Percentiles rank a stretch among this genome's conserved stretches.
phyloP scores from a whole-genome alignment of 2,888 invertebrate genomes.

The Brachyptera risi region DNA sequence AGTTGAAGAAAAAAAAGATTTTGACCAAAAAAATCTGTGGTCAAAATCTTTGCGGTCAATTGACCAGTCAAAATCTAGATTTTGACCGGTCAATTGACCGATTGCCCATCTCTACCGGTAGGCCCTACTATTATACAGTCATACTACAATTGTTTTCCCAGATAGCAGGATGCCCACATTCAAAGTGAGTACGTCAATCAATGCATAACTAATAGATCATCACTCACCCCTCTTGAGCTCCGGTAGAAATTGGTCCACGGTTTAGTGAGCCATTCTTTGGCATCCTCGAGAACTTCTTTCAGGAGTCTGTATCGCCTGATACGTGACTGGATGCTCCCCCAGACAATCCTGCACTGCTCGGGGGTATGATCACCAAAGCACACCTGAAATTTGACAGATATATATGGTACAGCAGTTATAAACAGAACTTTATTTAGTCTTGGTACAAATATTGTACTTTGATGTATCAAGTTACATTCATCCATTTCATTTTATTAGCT shows the following conservation, averaged over 20 bases:
- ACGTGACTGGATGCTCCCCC: constrained; percentile 46
- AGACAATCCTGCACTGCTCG: constrained; percentile 49
- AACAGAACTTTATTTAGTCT: too few species aligned
- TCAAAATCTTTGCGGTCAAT: too few species aligned
- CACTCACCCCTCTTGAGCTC: constrained; percentile 39
- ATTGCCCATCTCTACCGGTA: too few species aligned
- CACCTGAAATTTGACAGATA: constrained; percentile 40
- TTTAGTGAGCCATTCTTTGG: constrained; percentile 46
- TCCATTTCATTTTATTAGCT: background rate
- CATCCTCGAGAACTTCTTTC: constrained; percentile 49
- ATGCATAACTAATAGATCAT: too few species aligned
- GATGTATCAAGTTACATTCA: background rate
- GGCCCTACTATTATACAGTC: too few species aligned
- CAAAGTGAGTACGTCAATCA: background rate
- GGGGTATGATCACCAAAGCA: constrained; percentile 47
- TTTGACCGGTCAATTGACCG: too few species aligned
- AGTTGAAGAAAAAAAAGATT: too few species aligned
- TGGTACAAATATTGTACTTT: background rate
- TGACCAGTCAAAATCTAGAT: too few species aligned
- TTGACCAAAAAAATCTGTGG: too few species aligned
- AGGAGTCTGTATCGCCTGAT: constrained; percentile 48
- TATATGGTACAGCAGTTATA: background rate
- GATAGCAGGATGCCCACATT: background rate
- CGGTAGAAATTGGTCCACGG: constrained; percentile 47
- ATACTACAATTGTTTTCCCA: too few species aligned